These are phyloP conservation scores for Mormyrus hasselquistii DNA, from an alignment of 2,797 vertebrate genomes.

Conservation along the genomic window DNA sequence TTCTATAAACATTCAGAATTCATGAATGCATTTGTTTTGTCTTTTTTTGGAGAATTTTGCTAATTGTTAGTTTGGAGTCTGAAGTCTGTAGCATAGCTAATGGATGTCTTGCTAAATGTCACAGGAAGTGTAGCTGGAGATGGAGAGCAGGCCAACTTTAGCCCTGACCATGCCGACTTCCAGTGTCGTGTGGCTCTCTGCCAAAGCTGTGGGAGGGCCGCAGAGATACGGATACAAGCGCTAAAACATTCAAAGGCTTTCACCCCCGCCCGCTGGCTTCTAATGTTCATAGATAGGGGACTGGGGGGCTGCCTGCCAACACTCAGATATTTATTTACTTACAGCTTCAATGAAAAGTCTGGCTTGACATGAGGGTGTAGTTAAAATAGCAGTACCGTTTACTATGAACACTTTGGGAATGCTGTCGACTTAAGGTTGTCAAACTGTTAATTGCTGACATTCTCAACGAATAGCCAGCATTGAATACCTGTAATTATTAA, in stretches of 20 bases:
- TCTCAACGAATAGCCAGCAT: background rate
- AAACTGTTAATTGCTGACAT: background rate
- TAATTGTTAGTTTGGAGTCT: slow-evolving; percentile 1
- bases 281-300: background rate
- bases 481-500: background rate
- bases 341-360: slow-evolving; percentile 11
- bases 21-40: background rate
- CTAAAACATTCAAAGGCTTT: slow-evolving; percentile 26
- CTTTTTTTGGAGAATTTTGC: background rate
- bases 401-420: background rate
- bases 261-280: background rate
- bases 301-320: background rate
- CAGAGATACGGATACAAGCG: background rate
- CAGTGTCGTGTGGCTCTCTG: slow-evolving; percentile 24
- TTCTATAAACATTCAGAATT: background rate
- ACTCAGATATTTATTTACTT: background rate
- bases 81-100: slow-evolving; percentile 50
- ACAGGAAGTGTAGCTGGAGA: slow-evolving; percentile 24
- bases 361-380: background rate
- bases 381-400: background rate
- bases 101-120: slow-evolving; percentile 17
- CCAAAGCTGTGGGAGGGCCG: slow-evolving; percentile 28
- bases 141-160: slow-evolving; percentile 30
- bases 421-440: background rate
- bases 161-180: background rate